Evolutionary conservation across 2,888 invertebrate species (phyloP), one percentile per base, ranked within the genome.

Genomic region (Parnassius smintheus): DNA sequence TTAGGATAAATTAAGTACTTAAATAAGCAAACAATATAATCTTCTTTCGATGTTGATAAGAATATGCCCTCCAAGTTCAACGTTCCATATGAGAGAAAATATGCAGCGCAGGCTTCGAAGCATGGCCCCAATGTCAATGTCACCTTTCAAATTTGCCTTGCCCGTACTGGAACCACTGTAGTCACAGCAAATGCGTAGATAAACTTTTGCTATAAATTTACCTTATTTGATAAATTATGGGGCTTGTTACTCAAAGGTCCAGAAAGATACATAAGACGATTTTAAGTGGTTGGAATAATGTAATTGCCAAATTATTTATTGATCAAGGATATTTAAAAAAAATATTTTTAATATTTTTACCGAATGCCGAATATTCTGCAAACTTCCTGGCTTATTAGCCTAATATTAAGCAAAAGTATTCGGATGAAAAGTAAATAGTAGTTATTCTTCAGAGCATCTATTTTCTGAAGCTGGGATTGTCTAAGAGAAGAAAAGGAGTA

Each of bases 101-200:
- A 49, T 13, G 13, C 9, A 49, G 8, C 46, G 46, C 49, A 18
- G n/a, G 49, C 8, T 9, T 49, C 8, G 2, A 66, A 65, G 67
- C 66, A 49, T 54, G 49, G 11, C 25, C 64, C 67, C 86, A 88
- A 86, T 85, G 87, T 88, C 88, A 89, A 88, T 88, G 90, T 88
- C 88, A 87, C 85, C 85, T 86, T 82, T 81, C 77, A 76, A 12
- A 80, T 54, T 46, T 46, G 46, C 12, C 12, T 46, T 46, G 46
- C 12, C 73, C 77, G 72, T 51, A 49, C 71, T 65, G 70, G 56
- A 50, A 54, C 25, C 48, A 53, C 56, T 52, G 48, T 49, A 44
- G 3, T 35, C 18, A 46, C 42, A 50, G 25, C 56, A 57, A 60
- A 50, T 51, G 35, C 52, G 52, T 56, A 9, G 48, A n/a, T 58